Percentiles rank a stretch among this genome's conserved stretches.
Evolutionary conservation across 2,113 vertebrate genomes (phyloP).

Genomic region (Hippolais icterina): DNA sequence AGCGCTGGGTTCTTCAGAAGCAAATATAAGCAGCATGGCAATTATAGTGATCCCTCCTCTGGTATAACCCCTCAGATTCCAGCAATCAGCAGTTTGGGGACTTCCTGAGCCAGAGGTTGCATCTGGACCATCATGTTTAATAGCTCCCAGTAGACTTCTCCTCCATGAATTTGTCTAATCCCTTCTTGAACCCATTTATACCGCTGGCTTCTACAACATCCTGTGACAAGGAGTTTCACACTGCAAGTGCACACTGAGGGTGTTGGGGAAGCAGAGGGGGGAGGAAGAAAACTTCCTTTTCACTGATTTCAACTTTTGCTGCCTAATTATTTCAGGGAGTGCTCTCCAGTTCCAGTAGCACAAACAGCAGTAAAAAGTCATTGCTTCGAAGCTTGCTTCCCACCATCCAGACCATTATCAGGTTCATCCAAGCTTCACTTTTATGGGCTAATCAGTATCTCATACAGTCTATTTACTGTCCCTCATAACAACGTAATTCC

Average conservation of each 20-base stretch:
- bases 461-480: neutral
- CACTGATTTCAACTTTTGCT: neutral
- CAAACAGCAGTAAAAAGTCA: neutral
- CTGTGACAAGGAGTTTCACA: slow-evolving; percentile 38
- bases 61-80: slow-evolving; percentile 41
- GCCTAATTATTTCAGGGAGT: neutral
- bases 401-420: neutral
- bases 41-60: slow-evolving; percentile 31
- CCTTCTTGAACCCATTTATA: slow-evolving; percentile 48
- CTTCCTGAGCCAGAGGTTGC: slow-evolving; percentile 62
- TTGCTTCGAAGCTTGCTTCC: neutral
- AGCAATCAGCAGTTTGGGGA: slow-evolving; percentile 33
- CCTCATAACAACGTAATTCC: neutral
- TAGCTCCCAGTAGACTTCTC: slow-evolving; percentile 25
- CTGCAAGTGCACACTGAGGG: neutral
- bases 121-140: slow-evolving; percentile 47
- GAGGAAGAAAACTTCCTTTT: neutral
- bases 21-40: slow-evolving; percentile 4
- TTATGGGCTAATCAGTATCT: neutral
- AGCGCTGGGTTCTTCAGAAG: neutral
- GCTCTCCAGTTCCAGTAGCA: neutral
- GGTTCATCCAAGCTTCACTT: neutral
- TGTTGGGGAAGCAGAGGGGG: neutral
- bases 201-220: slow-evolving; percentile 37
- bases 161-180: slow-evolving; percentile 48